Evolutionary conservation across 2,888 invertebrate genomes (phyloP).

Genomic region (Platerodrilus igneus): DNA sequence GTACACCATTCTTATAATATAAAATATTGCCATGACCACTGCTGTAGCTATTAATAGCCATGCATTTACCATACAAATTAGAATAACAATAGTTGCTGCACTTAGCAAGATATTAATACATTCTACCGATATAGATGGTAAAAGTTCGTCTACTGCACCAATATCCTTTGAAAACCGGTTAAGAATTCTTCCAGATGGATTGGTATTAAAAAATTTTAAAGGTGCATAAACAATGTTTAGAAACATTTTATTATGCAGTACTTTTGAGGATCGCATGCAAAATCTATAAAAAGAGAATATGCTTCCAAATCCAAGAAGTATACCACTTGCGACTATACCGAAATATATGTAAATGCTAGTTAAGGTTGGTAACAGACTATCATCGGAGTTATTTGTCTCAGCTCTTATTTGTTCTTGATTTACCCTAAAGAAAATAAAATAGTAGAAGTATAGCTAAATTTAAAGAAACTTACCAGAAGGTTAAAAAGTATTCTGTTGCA

Average conservation of each 20-base stretch:
- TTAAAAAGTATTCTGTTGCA: constrained; percentile 72
- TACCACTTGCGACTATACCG: constrained; percentile 35
- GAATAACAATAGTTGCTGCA: constrained; percentile 58
- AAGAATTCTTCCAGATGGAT: constrained; percentile 60
- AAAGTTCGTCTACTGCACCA: constrained; percentile 54
- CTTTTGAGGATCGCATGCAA: constrained; percentile 54
- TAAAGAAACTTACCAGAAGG: constrained; percentile 62
- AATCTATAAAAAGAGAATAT: constrained; percentile 51
- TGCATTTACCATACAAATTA: constrained; percentile 68
- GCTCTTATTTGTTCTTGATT: constrained; percentile 36
- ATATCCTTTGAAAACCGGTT: constrained; percentile 72
- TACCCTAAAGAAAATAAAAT: constrained; percentile 35
- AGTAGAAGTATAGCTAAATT: neutral
- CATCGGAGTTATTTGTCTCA: constrained; percentile 22
- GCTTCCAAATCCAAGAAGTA: constrained; percentile 47
- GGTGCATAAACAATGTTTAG: constrained; percentile 58
- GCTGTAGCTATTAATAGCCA: constrained; percentile 64
- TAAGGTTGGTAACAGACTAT: constrained; percentile 12
- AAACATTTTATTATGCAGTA: constrained; percentile 54
- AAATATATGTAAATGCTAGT: constrained; percentile 46
- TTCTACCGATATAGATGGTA: constrained; percentile 52
- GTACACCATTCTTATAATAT: constrained; percentile 63
- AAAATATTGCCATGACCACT: constrained; percentile 61
- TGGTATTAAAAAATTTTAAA: constrained; percentile 66
- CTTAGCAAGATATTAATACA: constrained; percentile 50